Base-by-base conservation (phyloP, 1,140 invertebrate genomes). In the Archivesica marissinica region DNA sequence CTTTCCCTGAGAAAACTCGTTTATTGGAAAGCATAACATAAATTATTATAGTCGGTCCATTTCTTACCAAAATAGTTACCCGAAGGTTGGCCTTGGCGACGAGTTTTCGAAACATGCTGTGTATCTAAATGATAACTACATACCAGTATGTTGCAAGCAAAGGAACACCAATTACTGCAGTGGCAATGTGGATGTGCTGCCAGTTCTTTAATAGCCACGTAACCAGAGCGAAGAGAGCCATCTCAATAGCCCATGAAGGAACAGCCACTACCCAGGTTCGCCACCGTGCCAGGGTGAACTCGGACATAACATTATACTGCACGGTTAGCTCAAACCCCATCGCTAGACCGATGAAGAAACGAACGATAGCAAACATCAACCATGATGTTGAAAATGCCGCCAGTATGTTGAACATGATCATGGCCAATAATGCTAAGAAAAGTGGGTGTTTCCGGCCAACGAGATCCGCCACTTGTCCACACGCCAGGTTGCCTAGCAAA, bases 341-440 rank as follows among this genome's bases (percentile, higher is more conserved):
- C 3, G 66, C 84, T 39, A 72, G 47, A 23, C 90, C 90, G 30
- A 92, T 87, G 28, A 92, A 52, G 54, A 91, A 90, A n/a, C 91
- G 70, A 0, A 90, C 3, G 17, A 76, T 87, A 9, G 88, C 87
- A 78, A 91, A 92, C 85, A 92, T 81, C 38, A 87, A 64, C 91
- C 91, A 92, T 30, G 87, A 85, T 3, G 68, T 44, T 0, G 90
- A 86, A 39, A 91, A 89, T 0, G 76, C 85, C 1, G 87, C 84
- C 0, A 80, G 11, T 15, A 88, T 13, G 41, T 89, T 88, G 13
- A 81, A 76, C 3, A 90, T 39, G 0, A 87, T 30, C 11, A 88
- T 39, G 0, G 89, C 13, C 0, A 74, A 13, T 20, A 90, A 44
- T 6, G 68, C 50, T 4, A 88, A 39, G 50, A 87, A 89, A 20